Evolutionary conservation across 2,888 invertebrate genomes (phyloP), one percentile per base, ranked within the genome.

Genomic region (Myathropa florea): DNA sequence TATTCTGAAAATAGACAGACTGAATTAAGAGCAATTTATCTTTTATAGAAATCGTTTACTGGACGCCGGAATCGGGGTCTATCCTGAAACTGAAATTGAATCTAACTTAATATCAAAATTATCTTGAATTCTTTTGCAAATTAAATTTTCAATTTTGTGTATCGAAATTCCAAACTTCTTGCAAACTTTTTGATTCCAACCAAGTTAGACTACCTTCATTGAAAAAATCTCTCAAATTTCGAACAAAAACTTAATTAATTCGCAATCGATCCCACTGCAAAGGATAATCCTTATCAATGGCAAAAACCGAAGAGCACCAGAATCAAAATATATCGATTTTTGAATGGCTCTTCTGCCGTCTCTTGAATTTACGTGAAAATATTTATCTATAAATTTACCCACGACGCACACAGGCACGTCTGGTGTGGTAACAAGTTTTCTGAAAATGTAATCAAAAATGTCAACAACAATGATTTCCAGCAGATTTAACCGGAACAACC

Each of bases 381-480:
- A 18, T 18, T n/a, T 7, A 1, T 46, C 46, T 18, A 33, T 36
- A 64, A 12, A 57, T 26, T n/a, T 61, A 3, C 53, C 14, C 53
- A 6, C 18, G n/a, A 46, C n/a, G 12, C 24, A 10, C 23, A 24
- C n/a, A 46, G 18, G n/a, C n/a, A 57, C 57, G 23, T 57, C 57
- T 57, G 24, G 10, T 57, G 12, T 12, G 24, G 24, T 24, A 57
- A 57, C 23, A 57, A 24, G 57, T 57, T 70, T 57, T 18, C 18
- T 24, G 14, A 23, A 63, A 63, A 70, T 14, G 70, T 78, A 59
- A 28, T 61, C 71, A 72, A 59, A 72, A 79, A 67, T 65, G 79
- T 79, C 72, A 79, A 79, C 59, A 67, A 12, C 53, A 33, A 72
- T 67, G 71, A 79, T 67, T 72, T 72, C 65, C 64, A 79, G 46